These are phyloP conservation scores for Thecophora atra DNA, from an alignment of 2,888 invertebrate species.

Conservation along the genomic window DNA sequence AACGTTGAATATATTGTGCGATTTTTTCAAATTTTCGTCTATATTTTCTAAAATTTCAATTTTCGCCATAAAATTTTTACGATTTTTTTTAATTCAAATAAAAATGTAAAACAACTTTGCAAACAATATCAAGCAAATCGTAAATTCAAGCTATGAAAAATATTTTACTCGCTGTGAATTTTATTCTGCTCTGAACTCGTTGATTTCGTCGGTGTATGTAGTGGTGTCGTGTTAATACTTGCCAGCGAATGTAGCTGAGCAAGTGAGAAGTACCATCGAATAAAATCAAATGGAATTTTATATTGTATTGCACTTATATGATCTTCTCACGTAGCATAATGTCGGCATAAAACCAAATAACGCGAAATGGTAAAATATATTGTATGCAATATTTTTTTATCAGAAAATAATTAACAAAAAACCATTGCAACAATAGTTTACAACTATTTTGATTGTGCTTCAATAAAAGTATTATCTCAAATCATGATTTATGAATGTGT, in stretches of 20 bases:
- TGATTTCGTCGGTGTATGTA: slow-evolving; percentile 50
- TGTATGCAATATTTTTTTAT: slow-evolving; percentile 14
- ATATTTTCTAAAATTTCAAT: slow-evolving; percentile 54
- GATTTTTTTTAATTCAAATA: slow-evolving; percentile 49
- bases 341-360: slow-evolving; percentile 11
- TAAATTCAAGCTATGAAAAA: slow-evolving; percentile 62
- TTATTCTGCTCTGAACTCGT: slow-evolving; percentile 58
- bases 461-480: neutral
- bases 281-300: slow-evolving; percentile 36
- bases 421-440: neutral
- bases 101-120: slow-evolving; percentile 58
- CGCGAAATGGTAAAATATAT: neutral
- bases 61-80: slow-evolving; percentile 52
- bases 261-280: slow-evolving; percentile 38
- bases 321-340: slow-evolving; percentile 4
- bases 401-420: slow-evolving; percentile 21
- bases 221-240: slow-evolving; percentile 41
- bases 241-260: slow-evolving; percentile 28
- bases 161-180: slow-evolving; percentile 52
- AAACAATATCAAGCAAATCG: slow-evolving; percentile 62
- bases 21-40: slow-evolving; percentile 52
- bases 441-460: neutral
- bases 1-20: slow-evolving; percentile 16
- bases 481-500: no score
- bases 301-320: slow-evolving; percentile 32